Evolutionary conservation across 2,113 vertebrate genomes (phyloP), one percentile per base, ranked within the genome.

Genomic region (Macrotis lagotis): DNA sequence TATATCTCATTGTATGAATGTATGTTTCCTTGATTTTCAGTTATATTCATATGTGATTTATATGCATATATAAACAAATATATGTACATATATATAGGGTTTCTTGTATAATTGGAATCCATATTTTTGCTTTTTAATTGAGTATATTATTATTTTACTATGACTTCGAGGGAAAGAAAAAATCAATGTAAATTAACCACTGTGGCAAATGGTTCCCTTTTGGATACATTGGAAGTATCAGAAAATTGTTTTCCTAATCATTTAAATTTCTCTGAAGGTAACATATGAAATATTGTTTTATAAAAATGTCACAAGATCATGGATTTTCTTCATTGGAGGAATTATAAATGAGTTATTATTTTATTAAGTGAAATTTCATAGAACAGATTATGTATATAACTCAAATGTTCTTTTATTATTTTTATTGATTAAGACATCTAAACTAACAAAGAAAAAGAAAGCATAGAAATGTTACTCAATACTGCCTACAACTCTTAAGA

Each of bases 131-230:
- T 94, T 92, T 9, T 48, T 89, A 96, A 90, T n/a, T 92, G 50
- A 95, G 90, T 91, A 0, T 52, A 89, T 95, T 94, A 88, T 50
- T 90, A 83, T 28, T 90, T 0, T 9, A 52, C 24, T 83, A 50
- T 83, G 59, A 22, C 90, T 50, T 94, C 44, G 50, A 91, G 22
- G 24, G 52, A 95, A 88, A 92, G 88, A 48, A 90, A 97, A n/a
- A 96, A n/a, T 93, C 55, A 49, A 48, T 96, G 51, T 93, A 90
- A 59, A 91, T 0, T 52, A 91, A 93, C 90, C 50, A 83, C 90
- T 92, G 93, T n/a, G 88, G 49, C 3, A 96, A 91, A 94, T 90
- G 51, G 49, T 94, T 95, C 94, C 93, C 89, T 94, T 94, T 96
- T 92, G 37, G 26, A 94, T 93, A 91, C 50, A 11, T 47, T 52